Evolutionary conservation across 2,113 vertebrate genomes (phyloP), one percentile per base, ranked within the genome.

Genomic region (Catharus fuscescens): DNA sequence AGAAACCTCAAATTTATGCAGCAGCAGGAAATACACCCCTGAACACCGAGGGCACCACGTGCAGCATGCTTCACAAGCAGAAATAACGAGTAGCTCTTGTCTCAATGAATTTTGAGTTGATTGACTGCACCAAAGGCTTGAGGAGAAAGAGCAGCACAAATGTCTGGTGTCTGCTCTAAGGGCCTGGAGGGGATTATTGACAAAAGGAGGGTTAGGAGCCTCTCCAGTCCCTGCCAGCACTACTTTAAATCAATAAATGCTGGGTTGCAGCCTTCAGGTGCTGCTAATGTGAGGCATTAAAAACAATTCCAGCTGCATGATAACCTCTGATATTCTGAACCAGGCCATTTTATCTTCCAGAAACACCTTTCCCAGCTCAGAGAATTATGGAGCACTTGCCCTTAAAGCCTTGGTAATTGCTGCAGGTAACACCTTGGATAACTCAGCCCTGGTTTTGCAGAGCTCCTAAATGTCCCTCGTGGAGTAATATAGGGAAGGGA

Each of bases 351-450:
- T 96, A 95, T 92, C 86, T 86, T 47, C 9, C 0, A 0, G 56
- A 83, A 92, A 91, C 86, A 91, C 50, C 71, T 94, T 84, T 60
- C 72, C 38, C 76, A 62, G 82, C 56, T 96, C 15, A 4, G 52
- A 88, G 91, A 96, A 83, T 94, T 88, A 88, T 67, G 69, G 32
- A 86, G 47, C 28, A 6, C 44, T 90, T 94, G 77, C 86, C 53
- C 76, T 94, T 64, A 89, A 81, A 88, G 25, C 52, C 69, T 70
- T 20, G 32, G 48, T 86, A 94, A 89, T 86, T 78, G 77, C 86
- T 78, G 54, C 59, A 88, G 72, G 80, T 81, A 92, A 92, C 76
- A 80, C 83, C 80, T 31, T 20, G 64, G 86, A 57, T 93, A 93
- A 78, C 73, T 81, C 72, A 83, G 29, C 45, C 7, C 38, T 25